phyloP scores from a whole-genome alignment of 1,140 invertebrate species.

The Campoletis sonorensis region DNA sequence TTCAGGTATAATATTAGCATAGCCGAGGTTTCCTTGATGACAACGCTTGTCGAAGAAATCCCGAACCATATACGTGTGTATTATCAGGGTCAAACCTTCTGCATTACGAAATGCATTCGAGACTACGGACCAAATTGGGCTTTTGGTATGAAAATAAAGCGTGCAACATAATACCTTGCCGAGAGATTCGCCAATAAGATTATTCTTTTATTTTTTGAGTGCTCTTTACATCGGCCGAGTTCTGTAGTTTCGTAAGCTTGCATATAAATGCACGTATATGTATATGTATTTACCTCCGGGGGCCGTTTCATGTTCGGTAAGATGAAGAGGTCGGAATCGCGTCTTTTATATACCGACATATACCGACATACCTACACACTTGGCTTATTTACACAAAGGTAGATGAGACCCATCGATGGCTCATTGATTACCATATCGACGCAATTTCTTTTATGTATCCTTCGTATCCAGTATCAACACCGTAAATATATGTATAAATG shows the following conservation, averaged over 20 bases:
- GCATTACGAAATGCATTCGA: background rate
- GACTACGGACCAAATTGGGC: conserved; percentile 30
- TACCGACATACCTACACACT: too few species aligned
- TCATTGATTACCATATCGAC: too few species aligned
- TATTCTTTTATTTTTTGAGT: conserved; percentile 1
- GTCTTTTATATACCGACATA: too few species aligned
- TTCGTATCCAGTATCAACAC: background rate
- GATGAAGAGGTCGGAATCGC: background rate
- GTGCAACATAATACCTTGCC: conserved; percentile 27
- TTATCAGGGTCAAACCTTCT: background rate
- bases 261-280: background rate
- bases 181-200: background rate
- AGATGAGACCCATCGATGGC: too few species aligned
- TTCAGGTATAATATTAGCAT: background rate
- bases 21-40: background rate
- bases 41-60: conserved; percentile 14
- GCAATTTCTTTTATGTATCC: too few species aligned
- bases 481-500: background rate
- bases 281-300: background rate
- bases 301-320: background rate
- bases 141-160: conserved; percentile 24
- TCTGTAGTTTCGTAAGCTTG: conserved; percentile 15
- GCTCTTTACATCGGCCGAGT: background rate
- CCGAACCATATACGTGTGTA: conserved; percentile 16
- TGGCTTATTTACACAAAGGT: too few species aligned